phyloP scores from a whole-genome alignment of 2,888 invertebrate genomes.

The Andrena camellia region DNA sequence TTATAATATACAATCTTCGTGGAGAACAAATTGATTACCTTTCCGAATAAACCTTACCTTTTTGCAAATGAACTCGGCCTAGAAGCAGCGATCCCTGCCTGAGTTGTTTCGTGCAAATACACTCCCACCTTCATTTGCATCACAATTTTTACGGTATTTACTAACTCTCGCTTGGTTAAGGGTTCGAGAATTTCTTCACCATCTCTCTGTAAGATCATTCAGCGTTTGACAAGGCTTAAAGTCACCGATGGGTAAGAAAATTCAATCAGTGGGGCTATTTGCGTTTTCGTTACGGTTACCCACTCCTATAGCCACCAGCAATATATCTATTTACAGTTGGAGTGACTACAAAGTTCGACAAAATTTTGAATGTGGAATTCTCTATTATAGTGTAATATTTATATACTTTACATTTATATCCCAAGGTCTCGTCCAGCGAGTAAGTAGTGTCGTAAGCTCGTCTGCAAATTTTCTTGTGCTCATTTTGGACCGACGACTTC shows the following conservation, averaged over 20 bases:
- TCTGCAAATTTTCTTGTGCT: slow-evolving; percentile 57
- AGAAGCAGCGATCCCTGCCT: neutral
- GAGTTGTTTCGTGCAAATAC: fast-evolving
- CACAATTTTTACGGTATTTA: slow-evolving; percentile 43
- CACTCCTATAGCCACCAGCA: no score
- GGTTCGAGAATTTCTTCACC: neutral
- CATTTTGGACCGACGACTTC: slow-evolving; percentile 28
- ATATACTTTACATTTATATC: slow-evolving; percentile 44
- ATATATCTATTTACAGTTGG: no score
- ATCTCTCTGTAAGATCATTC: slow-evolving; percentile 12
- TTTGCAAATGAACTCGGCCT: no score
- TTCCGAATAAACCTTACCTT: no score
- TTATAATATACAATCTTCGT: neutral
- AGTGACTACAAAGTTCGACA: no score
- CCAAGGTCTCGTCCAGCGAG: slow-evolving; percentile 42
- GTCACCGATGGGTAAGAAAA: no score
- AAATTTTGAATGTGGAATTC: no score
- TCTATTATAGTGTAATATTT: no score
- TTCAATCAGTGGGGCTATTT: no score
- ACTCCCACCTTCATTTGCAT: slow-evolving; percentile 44
- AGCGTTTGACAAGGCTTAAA: no score
- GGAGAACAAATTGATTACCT: slow-evolving; percentile 27
- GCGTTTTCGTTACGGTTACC: no score
- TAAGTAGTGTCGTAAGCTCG: slow-evolving; percentile 65
- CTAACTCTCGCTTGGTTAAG: slow-evolving; percentile 50